A percentile compares a stretch with the other conserved stretches of the same genome.
phyloP scores from a whole-genome alignment of 2,113 vertebrate species.

The Scortum barcoo region DNA sequence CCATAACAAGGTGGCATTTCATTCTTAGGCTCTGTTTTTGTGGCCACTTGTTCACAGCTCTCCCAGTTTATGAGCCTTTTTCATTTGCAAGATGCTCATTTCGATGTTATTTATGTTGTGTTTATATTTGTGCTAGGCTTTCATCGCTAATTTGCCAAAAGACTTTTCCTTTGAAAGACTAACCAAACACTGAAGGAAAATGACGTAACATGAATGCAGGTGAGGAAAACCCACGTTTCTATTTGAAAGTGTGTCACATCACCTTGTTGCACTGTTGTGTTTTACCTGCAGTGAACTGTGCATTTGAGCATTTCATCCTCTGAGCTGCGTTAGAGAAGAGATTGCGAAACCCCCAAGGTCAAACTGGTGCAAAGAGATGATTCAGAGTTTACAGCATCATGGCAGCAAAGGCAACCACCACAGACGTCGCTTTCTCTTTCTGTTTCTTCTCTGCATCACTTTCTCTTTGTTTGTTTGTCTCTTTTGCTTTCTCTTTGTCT shows the following conservation, averaged over 20 bases:
- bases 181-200: not conserved
- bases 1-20: not conserved
- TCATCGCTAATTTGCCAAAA: not conserved
- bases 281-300: not conserved
- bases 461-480: not conserved
- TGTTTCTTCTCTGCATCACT: not conserved
- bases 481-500: not conserved
- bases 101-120: not conserved
- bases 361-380: slow-evolving; percentile 7
- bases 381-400: slow-evolving; percentile 10
- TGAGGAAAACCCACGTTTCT: not conserved
- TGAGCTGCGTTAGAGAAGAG: not conserved
- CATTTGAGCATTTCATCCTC: not conserved
- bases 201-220: not conserved
- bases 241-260: not conserved
- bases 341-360: not conserved
- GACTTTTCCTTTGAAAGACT: not conserved
- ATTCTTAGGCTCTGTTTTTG: not conserved
- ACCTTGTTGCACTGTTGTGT: not conserved
- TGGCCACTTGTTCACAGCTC: not conserved
- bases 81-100: not conserved
- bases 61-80: not conserved
- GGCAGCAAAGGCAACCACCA: not conserved
- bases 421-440: not conserved
- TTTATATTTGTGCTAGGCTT: not conserved